A percentile compares a stretch with the other conserved stretches of the same genome.
Evolutionary conservation across 1,140 invertebrate genomes (phyloP).

Genomic region (Formica selysi): DNA sequence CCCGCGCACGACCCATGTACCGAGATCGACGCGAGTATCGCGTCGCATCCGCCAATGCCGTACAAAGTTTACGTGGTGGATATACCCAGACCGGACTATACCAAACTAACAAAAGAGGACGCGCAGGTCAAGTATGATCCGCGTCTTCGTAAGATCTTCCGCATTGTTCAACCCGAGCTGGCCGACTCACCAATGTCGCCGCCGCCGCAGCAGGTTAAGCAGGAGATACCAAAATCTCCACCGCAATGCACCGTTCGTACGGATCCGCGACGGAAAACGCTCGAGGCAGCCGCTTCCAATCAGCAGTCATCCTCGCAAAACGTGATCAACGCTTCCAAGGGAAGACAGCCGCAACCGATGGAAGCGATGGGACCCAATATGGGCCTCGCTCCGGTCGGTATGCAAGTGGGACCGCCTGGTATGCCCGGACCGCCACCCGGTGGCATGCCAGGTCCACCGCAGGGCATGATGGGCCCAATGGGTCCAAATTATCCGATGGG

Average conservation of each 20-base stretch:
- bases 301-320: constrained; percentile 70
- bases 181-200: constrained; percentile 85
- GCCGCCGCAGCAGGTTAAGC: constrained; percentile 73
- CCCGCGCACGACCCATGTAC: constrained; percentile 93
- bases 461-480: constrained; percentile 86
- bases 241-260: constrained; percentile 80
- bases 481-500: constrained; percentile 83
- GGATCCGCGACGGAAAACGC: constrained; percentile 88
- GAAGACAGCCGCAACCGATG: constrained; percentile 56
- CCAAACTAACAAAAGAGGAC: constrained; percentile 90
- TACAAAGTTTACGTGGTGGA: constrained; percentile 90
- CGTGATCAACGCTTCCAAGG: constrained; percentile 54
- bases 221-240: constrained; percentile 83
- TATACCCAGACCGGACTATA: constrained; percentile 91
- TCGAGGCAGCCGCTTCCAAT: constrained; percentile 81
- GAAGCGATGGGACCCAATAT: constrained; percentile 64
- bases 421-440: constrained; percentile 75
- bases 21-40: constrained; percentile 94
- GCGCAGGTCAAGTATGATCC: constrained; percentile 91
- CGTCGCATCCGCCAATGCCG: constrained; percentile 90
- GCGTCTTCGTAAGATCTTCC: constrained; percentile 91
- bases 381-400: constrained; percentile 80
- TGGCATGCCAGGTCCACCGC: constrained; percentile 86
- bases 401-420: constrained; percentile 85
- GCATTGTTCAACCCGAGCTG: constrained; percentile 87